Base-by-base conservation (phyloP, 2,797 vertebrate genomes). In the Podarcis lilfordi region DNA sequence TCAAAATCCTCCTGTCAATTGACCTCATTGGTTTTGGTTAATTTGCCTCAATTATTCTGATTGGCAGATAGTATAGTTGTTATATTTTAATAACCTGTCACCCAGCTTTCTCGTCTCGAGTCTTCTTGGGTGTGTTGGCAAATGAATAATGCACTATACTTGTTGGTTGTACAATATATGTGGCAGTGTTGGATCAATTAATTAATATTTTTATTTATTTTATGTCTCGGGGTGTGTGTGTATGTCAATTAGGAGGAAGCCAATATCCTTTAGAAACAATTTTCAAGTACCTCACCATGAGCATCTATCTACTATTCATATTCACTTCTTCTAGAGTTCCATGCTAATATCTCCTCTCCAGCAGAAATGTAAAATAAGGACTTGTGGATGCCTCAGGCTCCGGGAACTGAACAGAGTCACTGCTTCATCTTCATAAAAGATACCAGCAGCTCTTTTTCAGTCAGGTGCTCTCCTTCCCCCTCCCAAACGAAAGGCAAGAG, bases 151-250 rank as follows among this genome's bases (percentile, higher is more conserved):
- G 85, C 71, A 90, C 85, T 9, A 45, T 86, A 69, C 75, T 82
- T 88, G 29, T 79, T 89, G n/a, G 6, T 86, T 92, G 92, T 91
- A 92, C 64, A 93, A 66, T 43, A 80, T 75, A 77, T 74, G 32
- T 86, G 43, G 82, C 23, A 59, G 19, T 79, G 35, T 69, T 87
- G 32, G 76, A 88, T 91, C 69, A 80, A 66, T 89, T 92, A 78
- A 88, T 84, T 79, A 61, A 88, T 86, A 88, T 90, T 90, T 92
- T 79, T 75, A 90, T 91, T 92, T 32, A 8, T 59, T 25, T 88
- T 27, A 84, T 8, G 71, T 91, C 27, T 74, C 35, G 40, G 84
- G n/a, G 43, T 82, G 45, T 50, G 45, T 0, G 45, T 50, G 45
- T 1, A 88, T 89, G 61, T 89, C 88, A 90, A 91, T 89, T 89